Evolutionary conservation across 2,888 invertebrate genomes (phyloP).

Genomic region (Teleiodes luculella): DNA sequence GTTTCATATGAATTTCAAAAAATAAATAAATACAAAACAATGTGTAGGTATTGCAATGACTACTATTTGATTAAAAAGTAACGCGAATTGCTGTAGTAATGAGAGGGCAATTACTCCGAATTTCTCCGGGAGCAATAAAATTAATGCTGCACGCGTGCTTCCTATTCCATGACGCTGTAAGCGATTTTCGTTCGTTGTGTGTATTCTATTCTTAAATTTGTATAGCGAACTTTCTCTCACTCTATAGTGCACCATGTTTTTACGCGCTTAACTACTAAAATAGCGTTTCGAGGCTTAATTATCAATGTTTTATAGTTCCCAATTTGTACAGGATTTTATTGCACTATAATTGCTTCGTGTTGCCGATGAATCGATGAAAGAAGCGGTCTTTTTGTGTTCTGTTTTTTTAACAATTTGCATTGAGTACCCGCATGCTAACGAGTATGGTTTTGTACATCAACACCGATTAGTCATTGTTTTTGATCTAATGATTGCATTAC

Average conservation of each 20-base stretch:
- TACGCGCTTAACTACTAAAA: constrained; percentile 25
- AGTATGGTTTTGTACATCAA: background rate
- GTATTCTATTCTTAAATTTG: constrained; percentile 43
- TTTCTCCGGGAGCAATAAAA: constrained; percentile 60
- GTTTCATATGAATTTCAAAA: no score
- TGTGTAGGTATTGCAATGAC: no score
- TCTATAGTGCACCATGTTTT: constrained; percentile 33
- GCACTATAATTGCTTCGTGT: constrained; percentile 56
- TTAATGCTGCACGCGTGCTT: constrained; percentile 55
- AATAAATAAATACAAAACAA: no score
- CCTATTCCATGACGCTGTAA: constrained; percentile 44
- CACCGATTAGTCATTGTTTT: no score
- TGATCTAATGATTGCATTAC: no score
- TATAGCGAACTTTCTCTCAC: constrained; percentile 6
- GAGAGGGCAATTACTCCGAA: constrained; percentile 58
- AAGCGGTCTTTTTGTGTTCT: constrained; percentile 33
- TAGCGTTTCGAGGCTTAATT: constrained; percentile 15
- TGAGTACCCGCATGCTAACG: constrained; percentile 45
- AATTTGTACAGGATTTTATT: constrained; percentile 57
- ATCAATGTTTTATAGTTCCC: constrained; percentile 29
- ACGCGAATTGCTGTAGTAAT: constrained; percentile 30
- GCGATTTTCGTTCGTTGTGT: constrained; percentile 57
- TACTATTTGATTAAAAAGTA: constrained; percentile 22
- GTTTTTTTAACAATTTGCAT: constrained; percentile 52
- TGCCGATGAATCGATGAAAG: constrained; percentile 45